Conservation (phyloP, 2,888 invertebrate species). For the Dynastes hyllus region DNA sequence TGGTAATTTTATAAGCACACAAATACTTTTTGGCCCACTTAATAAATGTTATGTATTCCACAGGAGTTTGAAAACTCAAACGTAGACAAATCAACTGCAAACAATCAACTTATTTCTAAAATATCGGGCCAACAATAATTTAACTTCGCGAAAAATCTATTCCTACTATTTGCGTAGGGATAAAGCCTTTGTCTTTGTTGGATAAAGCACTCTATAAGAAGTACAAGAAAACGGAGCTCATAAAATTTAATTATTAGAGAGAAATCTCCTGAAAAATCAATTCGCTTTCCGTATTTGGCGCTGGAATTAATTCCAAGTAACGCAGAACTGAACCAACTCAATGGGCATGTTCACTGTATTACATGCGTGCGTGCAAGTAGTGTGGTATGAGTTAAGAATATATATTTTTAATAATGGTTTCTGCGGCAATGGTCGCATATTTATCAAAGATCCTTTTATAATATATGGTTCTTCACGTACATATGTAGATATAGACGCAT, state of each 20-base stretch:
- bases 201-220: background rate
- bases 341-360: constrained; percentile 27
- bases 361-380: constrained; percentile 13
- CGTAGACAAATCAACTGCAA: too few relatives aligned
- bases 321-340: constrained; percentile 40
- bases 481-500: constrained; percentile 25
- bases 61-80: too few relatives aligned
- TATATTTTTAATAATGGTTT: constrained; percentile 39
- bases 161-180: background rate
- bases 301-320: constrained; percentile 39
- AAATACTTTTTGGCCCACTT: too few relatives aligned
- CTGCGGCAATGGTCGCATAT: constrained; percentile 14
- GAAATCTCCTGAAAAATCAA: constrained; percentile 42
- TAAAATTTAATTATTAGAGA: constrained; percentile 46
- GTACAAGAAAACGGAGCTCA: constrained; percentile 20
- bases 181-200: constrained; percentile 5
- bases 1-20: too few relatives aligned
- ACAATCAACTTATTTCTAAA: background rate
- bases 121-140: background rate
- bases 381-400: constrained; percentile 14
- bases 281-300: constrained; percentile 40
- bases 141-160: background rate
- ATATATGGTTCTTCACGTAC: constrained; percentile 14
- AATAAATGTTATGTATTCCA: too few relatives aligned
- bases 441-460: constrained; percentile 40